Evolutionary conservation across 2,888 invertebrate species (phyloP), one percentile per base, ranked within the genome.

Genomic region (Thereva unica): DNA sequence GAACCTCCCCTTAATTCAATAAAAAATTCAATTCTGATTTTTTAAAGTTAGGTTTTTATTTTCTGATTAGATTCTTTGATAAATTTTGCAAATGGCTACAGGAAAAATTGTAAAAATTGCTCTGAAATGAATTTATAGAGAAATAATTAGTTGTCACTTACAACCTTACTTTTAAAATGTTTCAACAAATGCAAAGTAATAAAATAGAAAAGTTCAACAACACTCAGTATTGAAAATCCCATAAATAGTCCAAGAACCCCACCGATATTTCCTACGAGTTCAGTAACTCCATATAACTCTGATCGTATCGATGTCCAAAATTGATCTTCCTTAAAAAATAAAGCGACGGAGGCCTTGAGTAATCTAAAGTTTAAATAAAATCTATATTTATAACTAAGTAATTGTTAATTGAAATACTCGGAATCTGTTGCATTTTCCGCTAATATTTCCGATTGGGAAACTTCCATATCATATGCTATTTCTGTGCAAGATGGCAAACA

Each of bases 211-310:
- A 82, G 79, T 74, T 83, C 83, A 0, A 83, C 78, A 12, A 82
- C 74, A 1, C 83, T 82, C n/a, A 83, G 70, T 54, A 82, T 78
- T 3, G 83, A 83, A 68, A 83, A 79, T 40, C 83, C 83, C 57
- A 82, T 81, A 71, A 82, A 83, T 6, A 83, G 72, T 3, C 83
- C 83, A 23, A 83, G 73, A 42, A 83, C 74, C 70, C 83, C 83
- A 7, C 83, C 83, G 69, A 81, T 81, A 71, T 80, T 82, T 67
- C 82, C 83, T n/a, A 83, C 73, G 70, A 83, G 82, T 72, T 83
- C 83, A 0, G 80, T 80, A 59, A 76, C 75, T 3, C 82, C 82
- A 71, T 82, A 83, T 10, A 83, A 73, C 71, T 83, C 82, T 68
- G 82, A 81, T 42, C 83, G 76, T 71, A 80, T 78, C 4, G 81